These are phyloP conservation scores for Aphidius colemani DNA, from an alignment of 2,888 invertebrate species.

Conservation along the genomic window DNA sequence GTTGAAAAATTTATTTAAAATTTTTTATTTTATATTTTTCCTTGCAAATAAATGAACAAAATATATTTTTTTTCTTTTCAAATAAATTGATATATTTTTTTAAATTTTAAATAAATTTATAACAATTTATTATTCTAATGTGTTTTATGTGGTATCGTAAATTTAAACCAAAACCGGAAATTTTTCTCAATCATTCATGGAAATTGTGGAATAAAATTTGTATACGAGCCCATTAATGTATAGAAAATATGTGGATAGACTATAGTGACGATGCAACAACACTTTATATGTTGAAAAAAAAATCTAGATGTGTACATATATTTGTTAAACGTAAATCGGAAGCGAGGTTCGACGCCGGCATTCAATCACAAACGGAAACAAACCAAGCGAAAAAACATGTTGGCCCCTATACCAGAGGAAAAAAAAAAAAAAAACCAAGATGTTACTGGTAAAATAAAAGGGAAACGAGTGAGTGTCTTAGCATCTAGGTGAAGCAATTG, in stretches of 20 bases:
- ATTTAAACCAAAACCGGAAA: too few relatives aligned
- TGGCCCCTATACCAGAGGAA: conserved; percentile 20
- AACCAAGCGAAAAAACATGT: conserved; percentile 57
- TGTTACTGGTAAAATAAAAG: conserved; percentile 27
- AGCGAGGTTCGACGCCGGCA: conserved; percentile 31
- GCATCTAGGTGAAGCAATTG: conserved; percentile 49
- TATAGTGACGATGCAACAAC: too few relatives aligned
- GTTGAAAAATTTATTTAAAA: conserved; percentile 21
- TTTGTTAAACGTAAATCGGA: conserved; percentile 14
- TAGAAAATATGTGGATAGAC: neutral
- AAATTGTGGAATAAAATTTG: neutral
- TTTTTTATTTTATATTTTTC: conserved; percentile 14
- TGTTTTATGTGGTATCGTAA: too few relatives aligned
- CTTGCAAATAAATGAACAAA: neutral
- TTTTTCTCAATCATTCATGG: too few relatives aligned
- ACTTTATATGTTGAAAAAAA: conserved; percentile 3
- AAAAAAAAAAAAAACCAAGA: conserved; percentile 24
- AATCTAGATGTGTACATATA: neutral
- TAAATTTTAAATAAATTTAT: too few relatives aligned
- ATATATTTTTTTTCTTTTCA: too few relatives aligned
- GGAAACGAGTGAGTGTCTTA: conserved; percentile 24
- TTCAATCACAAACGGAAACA: conserved; percentile 47
- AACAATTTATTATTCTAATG: too few relatives aligned
- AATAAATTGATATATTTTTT: too few relatives aligned
- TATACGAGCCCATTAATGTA: conserved; percentile 3